Evolutionary conservation across 2,113 vertebrate genomes (phyloP).

Genomic region (Hemibagrus wyckioides): DNA sequence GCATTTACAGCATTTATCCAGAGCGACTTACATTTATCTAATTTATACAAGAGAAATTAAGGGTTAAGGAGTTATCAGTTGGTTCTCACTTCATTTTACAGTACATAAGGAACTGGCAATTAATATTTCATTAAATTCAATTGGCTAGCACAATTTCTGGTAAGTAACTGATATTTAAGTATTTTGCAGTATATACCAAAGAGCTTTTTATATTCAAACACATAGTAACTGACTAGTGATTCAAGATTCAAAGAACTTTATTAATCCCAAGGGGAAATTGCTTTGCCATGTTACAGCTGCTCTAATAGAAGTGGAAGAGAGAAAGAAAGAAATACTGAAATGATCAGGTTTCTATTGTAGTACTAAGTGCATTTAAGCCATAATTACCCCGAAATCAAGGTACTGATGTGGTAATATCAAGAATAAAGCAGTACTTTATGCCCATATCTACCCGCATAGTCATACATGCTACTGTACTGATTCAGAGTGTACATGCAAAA

Average conservation of each 20-base stretch:
- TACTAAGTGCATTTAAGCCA: not conserved
- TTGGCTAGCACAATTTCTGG: not conserved
- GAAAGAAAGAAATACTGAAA: too few species aligned
- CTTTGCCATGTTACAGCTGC: too few species aligned
- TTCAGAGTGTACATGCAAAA: too few species aligned
- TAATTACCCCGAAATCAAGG: not conserved
- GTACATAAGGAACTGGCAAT: not conserved
- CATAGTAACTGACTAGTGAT: not conserved
- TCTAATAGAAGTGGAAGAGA: too few species aligned
- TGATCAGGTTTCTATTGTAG: not conserved
- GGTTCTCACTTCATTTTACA: not conserved
- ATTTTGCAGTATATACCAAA: not conserved
- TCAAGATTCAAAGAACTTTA: too few species aligned
- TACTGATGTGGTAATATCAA: not conserved
- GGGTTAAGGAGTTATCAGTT: too few species aligned
- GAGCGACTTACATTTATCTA: too few species aligned
- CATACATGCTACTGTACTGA: too few species aligned
- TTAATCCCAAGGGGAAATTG: too few species aligned
- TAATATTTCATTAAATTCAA: not conserved
- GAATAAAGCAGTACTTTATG: too few species aligned
- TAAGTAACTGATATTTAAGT: not conserved
- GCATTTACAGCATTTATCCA: too few species aligned
- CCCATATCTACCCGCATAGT: not conserved
- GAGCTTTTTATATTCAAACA: not conserved
- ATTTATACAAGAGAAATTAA: too few species aligned